A percentile compares a stretch with the other conserved stretches of the same genome.
Conservation (phyloP, 2,888 invertebrate genomes). For the Epinotia ramella region DNA sequence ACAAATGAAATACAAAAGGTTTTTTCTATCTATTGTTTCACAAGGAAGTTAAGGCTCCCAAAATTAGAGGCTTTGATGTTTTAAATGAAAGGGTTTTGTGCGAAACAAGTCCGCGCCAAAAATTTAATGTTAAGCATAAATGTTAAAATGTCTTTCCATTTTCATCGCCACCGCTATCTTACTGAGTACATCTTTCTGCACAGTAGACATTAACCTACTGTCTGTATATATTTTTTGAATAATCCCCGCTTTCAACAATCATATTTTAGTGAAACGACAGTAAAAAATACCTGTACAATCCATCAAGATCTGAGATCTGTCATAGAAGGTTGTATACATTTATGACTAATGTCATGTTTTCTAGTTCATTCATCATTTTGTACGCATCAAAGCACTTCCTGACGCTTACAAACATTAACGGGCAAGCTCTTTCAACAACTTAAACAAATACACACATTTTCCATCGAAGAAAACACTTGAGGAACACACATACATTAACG, state of each 20-base stretch:
- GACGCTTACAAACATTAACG: slow-evolving; percentile 11
- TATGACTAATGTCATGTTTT: background rate
- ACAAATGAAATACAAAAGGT: background rate
- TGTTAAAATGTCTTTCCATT: no score
- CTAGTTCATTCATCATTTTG: background rate
- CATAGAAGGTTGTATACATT: background rate
- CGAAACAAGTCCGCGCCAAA: background rate
- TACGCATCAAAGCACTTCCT: slow-evolving; percentile 1
- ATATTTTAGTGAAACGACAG: background rate
- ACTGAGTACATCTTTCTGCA: no score
- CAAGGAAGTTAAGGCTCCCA: background rate
- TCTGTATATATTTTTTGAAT: background rate
- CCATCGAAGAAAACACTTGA: slow-evolving; percentile 24
- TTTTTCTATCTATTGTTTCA: background rate
- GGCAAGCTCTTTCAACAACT: slow-evolving; percentile 12
- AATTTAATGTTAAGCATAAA: background rate
- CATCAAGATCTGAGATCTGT: background rate
- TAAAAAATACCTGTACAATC: background rate
- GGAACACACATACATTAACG: slow-evolving; percentile 17
- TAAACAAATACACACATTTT: slow-evolving; percentile 28
- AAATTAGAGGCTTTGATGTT: background rate
- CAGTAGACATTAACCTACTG: no score
- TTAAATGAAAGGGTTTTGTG: background rate
- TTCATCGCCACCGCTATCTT: no score
- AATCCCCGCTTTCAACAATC: background rate